Percentiles rank a stretch among this genome's conserved stretches.
These are phyloP conservation scores for Anthopleura sola DNA, from an alignment of 64 coral and sea anemone species.

Conservation along the genomic window DNA sequence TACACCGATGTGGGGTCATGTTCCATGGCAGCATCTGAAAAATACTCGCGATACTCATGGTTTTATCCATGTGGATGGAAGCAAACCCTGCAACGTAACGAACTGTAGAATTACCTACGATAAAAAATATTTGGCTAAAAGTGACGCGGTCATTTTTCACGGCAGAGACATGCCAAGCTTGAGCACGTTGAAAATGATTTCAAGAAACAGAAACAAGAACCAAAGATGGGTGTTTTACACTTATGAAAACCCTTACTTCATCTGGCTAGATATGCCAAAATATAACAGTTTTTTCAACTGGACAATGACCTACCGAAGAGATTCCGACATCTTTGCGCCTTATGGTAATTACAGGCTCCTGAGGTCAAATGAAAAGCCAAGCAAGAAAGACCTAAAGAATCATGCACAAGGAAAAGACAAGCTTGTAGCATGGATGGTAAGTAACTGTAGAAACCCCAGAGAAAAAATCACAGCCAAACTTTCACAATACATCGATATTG, in stretches of 20 bases:
- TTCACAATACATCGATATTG: constrained; percentile 16
- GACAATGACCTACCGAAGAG: constrained; percentile 61
- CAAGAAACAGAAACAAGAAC: background rate
- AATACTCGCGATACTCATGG: background rate
- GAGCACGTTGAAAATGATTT: background rate
- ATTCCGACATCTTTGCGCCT: constrained; percentile 41
- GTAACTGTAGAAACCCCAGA: constrained; percentile 27
- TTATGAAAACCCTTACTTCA: constrained; percentile 38
- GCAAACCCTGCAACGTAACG: background rate
- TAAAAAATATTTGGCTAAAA: background rate
- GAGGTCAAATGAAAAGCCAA: background rate
- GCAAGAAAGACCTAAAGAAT: background rate
- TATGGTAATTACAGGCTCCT: constrained; percentile 33
- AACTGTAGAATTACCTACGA: background rate
- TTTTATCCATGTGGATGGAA: background rate
- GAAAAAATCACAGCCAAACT: constrained; percentile 23
- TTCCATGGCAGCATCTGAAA: background rate
- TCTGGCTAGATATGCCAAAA: background rate
- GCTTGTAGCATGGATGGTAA: constrained; percentile 46
- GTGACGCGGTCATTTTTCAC: background rate
- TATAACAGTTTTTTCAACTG: constrained; percentile 44
- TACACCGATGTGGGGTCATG: background rate
- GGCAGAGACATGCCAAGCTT: too few relatives aligned
- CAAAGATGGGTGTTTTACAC: constrained; percentile 54
- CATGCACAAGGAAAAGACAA: constrained; percentile 23